A percentile compares a stretch with the other conserved stretches of the same genome.
phyloP scores from a whole-genome alignment of 2,113 vertebrate genomes.

The Pangasianodon gigas region DNA sequence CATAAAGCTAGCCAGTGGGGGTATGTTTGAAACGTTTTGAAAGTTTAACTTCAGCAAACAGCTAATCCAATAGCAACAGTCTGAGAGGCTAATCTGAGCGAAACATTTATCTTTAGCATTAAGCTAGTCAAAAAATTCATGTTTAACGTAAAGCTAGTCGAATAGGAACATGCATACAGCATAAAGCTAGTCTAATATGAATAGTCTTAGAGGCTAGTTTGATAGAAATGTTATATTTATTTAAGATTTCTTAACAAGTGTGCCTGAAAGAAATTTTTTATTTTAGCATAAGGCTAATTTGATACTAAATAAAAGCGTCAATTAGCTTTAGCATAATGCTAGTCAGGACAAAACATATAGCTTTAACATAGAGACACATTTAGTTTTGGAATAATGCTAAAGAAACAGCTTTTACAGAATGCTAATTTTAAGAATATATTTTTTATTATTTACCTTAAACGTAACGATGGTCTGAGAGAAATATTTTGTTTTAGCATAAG shows the following conservation, averaged over 20 bases:
- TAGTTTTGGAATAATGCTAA: neutral
- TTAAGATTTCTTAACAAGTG: neutral
- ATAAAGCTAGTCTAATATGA: neutral
- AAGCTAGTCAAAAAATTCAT: neutral
- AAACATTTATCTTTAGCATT: neutral
- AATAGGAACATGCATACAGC: neutral
- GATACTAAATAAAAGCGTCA: too few relatives aligned
- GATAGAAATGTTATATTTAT: neutral
- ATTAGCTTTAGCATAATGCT: neutral
- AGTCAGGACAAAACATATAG: neutral
- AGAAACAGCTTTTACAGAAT: neutral
- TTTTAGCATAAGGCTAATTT: too few relatives aligned
- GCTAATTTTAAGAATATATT: neutral
- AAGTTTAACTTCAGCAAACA: neutral
- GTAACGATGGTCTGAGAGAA: neutral
- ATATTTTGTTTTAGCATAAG: neutral
- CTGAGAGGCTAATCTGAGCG: neutral
- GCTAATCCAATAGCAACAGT: neutral
- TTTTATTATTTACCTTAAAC: neutral
- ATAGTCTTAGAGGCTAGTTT: neutral
- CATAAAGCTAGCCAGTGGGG: neutral
- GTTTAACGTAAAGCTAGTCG: neutral
- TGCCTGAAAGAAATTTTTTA: neutral
- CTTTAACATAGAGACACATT: neutral
- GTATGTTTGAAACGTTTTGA: neutral